phyloP scores from a whole-genome alignment of 2,888 invertebrate genomes.

The Coenonympha arcania region DNA sequence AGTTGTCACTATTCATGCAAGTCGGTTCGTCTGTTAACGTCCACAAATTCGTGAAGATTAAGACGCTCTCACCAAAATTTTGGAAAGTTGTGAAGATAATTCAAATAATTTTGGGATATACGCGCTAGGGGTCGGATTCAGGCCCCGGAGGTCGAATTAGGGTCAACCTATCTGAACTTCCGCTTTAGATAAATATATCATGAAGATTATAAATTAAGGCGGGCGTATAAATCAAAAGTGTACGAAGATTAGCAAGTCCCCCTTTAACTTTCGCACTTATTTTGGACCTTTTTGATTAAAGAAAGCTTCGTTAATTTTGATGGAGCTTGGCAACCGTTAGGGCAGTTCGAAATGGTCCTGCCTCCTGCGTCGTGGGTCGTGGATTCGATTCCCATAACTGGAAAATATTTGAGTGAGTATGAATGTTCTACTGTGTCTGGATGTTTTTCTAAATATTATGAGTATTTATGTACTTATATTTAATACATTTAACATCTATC shows the following conservation, averaged over 20 bases:
- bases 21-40: background rate
- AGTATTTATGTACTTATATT: too few species aligned
- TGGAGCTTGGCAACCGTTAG: too few species aligned
- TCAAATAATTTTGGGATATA: constrained; percentile 26
- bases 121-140: constrained; percentile 16
- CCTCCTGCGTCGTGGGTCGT: too few species aligned
- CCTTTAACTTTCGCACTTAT: background rate
- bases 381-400: too few species aligned
- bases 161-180: constrained; percentile 21
- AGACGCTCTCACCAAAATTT: constrained; percentile 22
- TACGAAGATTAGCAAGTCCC: background rate
- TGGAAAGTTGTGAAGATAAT: constrained; percentile 31
- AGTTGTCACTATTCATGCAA: too few species aligned
- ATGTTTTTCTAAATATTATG: too few species aligned
- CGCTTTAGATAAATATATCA: constrained; percentile 15
- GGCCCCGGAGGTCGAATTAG: constrained; percentile 15
- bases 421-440: too few species aligned
- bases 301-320: too few species aligned
- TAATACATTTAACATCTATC: too few species aligned
- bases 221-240: constrained; percentile 8
- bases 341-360: too few species aligned
- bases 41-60: constrained; percentile 19
- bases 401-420: too few species aligned
- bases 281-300: background rate
- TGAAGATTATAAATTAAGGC: constrained; percentile 16